Evolutionary conservation across 2,888 invertebrate genomes (phyloP).

Genomic region (Mellilla xanthometata): DNA sequence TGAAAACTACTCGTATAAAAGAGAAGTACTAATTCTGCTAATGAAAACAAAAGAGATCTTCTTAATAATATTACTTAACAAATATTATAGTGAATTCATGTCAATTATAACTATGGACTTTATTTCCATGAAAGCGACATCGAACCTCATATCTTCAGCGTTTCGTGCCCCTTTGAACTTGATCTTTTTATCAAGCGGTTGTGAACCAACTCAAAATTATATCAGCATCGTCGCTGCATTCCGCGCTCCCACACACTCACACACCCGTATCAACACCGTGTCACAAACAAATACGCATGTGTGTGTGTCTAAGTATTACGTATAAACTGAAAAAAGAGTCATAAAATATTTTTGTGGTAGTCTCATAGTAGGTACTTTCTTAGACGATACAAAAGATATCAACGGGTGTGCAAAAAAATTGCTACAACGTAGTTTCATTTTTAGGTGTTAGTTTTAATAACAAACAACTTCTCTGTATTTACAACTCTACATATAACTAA

Average conservation of each 20-base stretch:
- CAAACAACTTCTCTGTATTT: too few relatives aligned
- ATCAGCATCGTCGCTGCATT: constrained; percentile 66
- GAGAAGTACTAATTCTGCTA: too few relatives aligned
- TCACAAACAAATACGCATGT: constrained; percentile 9
- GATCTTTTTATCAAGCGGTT: constrained; percentile 75
- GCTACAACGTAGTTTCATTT: not conserved
- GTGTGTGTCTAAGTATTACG: constrained; percentile 4
- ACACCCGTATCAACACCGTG: constrained; percentile 32
- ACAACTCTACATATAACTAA: too few relatives aligned
- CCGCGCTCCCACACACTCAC: constrained; percentile 56
- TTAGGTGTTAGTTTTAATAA: too few relatives aligned
- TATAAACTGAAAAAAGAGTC: not conserved
- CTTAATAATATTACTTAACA: too few relatives aligned
- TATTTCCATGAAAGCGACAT: constrained; percentile 32
- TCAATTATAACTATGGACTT: not conserved
- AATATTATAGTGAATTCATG: too few relatives aligned
- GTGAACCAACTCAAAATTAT: constrained; percentile 58
- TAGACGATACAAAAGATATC: constrained; percentile 31
- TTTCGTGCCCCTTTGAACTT: constrained; percentile 74
- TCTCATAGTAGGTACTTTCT: not conserved
- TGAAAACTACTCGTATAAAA: too few relatives aligned
- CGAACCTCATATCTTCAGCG: constrained; percentile 43
- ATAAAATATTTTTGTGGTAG: not conserved
- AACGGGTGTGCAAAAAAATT: constrained; percentile 28
- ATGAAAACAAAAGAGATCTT: too few relatives aligned